Base-by-base conservation (phyloP, 2,113 vertebrate genomes). In the Corythaixoides concolor region DNA sequence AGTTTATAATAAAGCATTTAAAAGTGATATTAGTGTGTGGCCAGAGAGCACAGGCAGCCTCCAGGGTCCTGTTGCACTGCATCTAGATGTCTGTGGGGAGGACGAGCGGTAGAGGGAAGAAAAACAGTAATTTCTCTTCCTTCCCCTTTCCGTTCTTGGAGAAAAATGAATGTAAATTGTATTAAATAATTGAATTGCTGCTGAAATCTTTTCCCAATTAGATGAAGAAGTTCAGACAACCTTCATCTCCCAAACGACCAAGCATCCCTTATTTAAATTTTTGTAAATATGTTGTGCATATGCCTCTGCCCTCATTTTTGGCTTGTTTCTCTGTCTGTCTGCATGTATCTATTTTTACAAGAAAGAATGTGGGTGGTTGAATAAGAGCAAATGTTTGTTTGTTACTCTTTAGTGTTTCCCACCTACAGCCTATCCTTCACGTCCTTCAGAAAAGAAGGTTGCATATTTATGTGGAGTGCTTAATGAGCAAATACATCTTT, bases 401-500 rank as follows among this genome's bases (percentile, higher is more conserved):
- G 69, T 28, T 93, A 33, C 32, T 85, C 33, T 89, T 91, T 62
- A 91, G n/a, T 43, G 37, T 79, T 92, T 94, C 94, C 91, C 37
- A 95, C 84, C 90, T 94, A 90, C 83, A 90, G 33, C 45, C 69
- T 86, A 83, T 94, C 26, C 49, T 94, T 88, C 56, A 70, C 0
- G 26, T 91, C 96, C 87, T 95, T 97, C 95, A 95, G 89, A 90
- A 95, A 74, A 95, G 72, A 89, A 92, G 89, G 86, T 52, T 95
- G 87, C 63, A 94, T 97, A 95, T 96, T 96, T 97, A 96, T 95
- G 81, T 91, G 68, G 67, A 92, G 56, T 35, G 21, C 64, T 95
- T 95, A 97, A 97, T 96, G 92, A 96, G 91, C 75, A 97, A 97
- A 95, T 95, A 95, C 35, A 95, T 97, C 87, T 87, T 88, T 94